Percentiles rank a stretch among this genome's conserved stretches.
phyloP scores from a whole-genome alignment of 1,140 invertebrate genomes.

The Orchestia grillus region DNA sequence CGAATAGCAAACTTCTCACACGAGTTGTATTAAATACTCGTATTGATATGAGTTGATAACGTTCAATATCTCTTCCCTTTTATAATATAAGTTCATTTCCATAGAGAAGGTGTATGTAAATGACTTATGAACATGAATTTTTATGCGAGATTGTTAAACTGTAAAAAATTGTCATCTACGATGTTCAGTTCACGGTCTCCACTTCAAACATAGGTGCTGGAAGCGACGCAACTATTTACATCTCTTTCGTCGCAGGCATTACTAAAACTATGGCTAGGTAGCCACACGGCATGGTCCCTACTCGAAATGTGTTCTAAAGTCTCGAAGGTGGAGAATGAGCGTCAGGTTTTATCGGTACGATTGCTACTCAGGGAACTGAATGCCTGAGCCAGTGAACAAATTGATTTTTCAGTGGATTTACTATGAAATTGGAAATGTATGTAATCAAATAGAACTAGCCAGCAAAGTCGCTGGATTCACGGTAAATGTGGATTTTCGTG shows the following conservation, averaged over 20 bases:
- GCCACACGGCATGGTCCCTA: neutral
- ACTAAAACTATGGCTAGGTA: neutral
- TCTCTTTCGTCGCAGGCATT: neutral
- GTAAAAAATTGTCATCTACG: neutral
- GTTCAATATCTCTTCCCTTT: neutral
- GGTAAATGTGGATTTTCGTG: too few species aligned
- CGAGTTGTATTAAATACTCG: too few species aligned
- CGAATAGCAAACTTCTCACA: neutral
- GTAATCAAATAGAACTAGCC: too few species aligned
- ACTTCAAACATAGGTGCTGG: neutral
- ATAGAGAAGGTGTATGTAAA: too few species aligned
- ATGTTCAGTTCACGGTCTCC: neutral
- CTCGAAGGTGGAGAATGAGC: neutral
- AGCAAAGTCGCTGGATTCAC: too few species aligned
- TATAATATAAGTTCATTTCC: too few species aligned
- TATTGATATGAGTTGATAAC: neutral
- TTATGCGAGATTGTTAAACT: neutral
- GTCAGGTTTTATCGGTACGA: neutral
- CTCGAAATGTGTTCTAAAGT: neutral
- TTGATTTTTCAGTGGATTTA: too few species aligned
- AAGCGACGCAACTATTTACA: neutral
- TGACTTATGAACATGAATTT: neutral
- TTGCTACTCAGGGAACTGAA: neutral
- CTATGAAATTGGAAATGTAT: too few species aligned
- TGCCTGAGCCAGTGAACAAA: neutral